Percentiles rank a stretch among this genome's conserved stretches.
Evolutionary conservation across 1,140 invertebrate species (phyloP).

Genomic region (Mactra quadrangularis): DNA sequence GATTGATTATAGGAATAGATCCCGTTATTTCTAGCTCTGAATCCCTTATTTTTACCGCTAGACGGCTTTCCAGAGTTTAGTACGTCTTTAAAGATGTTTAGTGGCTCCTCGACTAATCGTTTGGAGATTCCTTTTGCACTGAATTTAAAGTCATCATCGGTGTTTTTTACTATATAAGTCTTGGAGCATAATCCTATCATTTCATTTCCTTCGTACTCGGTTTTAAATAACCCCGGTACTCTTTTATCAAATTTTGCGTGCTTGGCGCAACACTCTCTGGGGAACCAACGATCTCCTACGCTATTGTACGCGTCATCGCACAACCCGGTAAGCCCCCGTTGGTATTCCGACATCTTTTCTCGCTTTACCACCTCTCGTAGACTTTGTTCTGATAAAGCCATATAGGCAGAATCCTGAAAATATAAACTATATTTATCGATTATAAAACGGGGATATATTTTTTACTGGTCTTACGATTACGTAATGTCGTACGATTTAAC

Average conservation of each 20-base stretch:
- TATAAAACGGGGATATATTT: too few relatives aligned
- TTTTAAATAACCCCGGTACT: slow-evolving; percentile 52
- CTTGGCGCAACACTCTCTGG: slow-evolving; percentile 34
- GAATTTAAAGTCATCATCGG: slow-evolving; percentile 20
- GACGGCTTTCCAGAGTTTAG: not conserved
- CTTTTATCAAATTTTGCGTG: slow-evolving; percentile 54
- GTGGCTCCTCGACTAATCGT: not conserved
- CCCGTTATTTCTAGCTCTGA: slow-evolving; percentile 28
- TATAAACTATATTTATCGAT: too few relatives aligned
- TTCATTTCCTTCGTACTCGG: slow-evolving; percentile 56
- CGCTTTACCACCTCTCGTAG: slow-evolving; percentile 57
- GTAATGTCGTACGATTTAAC: too few relatives aligned
- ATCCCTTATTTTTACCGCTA: slow-evolving; percentile 20
- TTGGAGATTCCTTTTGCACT: slow-evolving; percentile 58
- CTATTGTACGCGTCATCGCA: slow-evolving; percentile 33
- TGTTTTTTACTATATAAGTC: slow-evolving; percentile 47
- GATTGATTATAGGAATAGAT: slow-evolving; percentile 47
- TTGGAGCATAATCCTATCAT: slow-evolving; percentile 52
- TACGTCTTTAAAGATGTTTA: not conserved
- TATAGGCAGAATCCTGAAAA: slow-evolving; percentile 54
- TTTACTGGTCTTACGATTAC: too few relatives aligned
- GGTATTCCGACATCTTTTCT: slow-evolving; percentile 33
- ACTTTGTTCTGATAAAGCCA: slow-evolving; percentile 48
- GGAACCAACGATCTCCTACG: slow-evolving; percentile 50
- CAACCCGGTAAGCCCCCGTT: slow-evolving; percentile 30